phyloP scores from a whole-genome alignment of 1,140 invertebrate species.

The Diuraphis noxia region DNA sequence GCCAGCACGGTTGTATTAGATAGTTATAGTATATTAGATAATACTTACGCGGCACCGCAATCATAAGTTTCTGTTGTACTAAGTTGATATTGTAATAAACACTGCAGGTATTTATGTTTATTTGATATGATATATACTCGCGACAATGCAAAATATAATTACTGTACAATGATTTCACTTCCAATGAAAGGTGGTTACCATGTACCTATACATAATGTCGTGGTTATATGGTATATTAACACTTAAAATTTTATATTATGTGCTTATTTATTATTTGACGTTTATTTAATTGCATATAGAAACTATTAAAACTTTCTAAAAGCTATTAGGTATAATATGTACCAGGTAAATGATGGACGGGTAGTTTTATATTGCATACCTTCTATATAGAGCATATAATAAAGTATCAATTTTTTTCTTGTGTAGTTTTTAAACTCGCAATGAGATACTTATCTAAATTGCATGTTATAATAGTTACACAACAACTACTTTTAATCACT shows the following conservation, averaged over 20 bases:
- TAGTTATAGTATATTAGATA: not conserved
- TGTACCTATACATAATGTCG: not conserved
- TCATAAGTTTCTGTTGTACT: not conserved
- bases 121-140: not conserved
- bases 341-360: not conserved
- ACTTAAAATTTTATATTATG: not conserved
- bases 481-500: not conserved
- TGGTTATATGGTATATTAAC: not conserved
- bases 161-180: slow-evolving; percentile 8
- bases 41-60: not conserved
- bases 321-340: not conserved
- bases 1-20: not conserved
- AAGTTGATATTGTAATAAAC: not conserved
- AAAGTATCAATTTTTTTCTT: not conserved
- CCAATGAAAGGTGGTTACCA: not conserved
- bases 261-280: not conserved
- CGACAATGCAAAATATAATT: not conserved
- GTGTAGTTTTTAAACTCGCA: not conserved
- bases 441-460: not conserved
- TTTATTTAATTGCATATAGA: not conserved
- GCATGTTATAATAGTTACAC: not conserved
- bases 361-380: not conserved
- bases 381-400: not conserved
- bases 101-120: not conserved
- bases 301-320: not conserved